phyloP scores from a whole-genome alignment of 1,140 invertebrate genomes.

The Drosophila repletoides region DNA sequence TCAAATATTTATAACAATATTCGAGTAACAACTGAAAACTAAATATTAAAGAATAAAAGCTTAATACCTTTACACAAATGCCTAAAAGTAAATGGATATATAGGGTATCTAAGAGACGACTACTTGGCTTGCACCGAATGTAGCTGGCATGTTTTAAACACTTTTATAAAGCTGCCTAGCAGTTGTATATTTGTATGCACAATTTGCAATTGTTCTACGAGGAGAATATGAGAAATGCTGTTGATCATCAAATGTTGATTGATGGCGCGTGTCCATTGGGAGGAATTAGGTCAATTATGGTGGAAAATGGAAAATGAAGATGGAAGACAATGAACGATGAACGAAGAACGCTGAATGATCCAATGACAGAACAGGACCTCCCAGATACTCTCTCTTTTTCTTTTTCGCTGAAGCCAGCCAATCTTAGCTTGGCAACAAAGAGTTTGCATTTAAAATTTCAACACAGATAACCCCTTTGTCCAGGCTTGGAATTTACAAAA shows the following conservation, averaged over 20 bases:
- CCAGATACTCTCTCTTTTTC: too few species aligned
- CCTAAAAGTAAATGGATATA: too few species aligned
- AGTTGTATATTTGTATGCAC: background rate
- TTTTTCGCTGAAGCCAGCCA: too few species aligned
- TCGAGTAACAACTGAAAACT: too few species aligned
- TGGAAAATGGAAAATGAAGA: too few species aligned
- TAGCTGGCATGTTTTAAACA: constrained; percentile 1
- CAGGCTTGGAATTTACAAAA: constrained; percentile 9
- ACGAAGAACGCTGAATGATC: constrained; percentile 27
- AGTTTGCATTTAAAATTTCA: constrained; percentile 44
- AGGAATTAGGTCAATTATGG: constrained; percentile 60
- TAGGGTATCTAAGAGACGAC: background rate
- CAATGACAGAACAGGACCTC: background rate
- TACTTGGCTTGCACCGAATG: too few species aligned
- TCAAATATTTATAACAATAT: too few species aligned
- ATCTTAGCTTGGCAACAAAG: constrained; percentile 49
- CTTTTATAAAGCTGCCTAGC: constrained; percentile 9
- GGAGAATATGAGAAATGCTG: too few species aligned
- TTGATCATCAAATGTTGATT: constrained; percentile 49
- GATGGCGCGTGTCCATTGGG: constrained; percentile 57
- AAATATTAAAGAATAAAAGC: too few species aligned
- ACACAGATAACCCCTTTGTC: constrained; percentile 77
- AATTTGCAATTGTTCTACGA: constrained; percentile 22
- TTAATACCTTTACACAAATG: too few species aligned
- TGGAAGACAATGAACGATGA: constrained; percentile 39